Percentiles rank a stretch among this genome's conserved stretches.
Conservation (phyloP, 2,888 invertebrate species). For the Xanthia icteritia region DNA sequence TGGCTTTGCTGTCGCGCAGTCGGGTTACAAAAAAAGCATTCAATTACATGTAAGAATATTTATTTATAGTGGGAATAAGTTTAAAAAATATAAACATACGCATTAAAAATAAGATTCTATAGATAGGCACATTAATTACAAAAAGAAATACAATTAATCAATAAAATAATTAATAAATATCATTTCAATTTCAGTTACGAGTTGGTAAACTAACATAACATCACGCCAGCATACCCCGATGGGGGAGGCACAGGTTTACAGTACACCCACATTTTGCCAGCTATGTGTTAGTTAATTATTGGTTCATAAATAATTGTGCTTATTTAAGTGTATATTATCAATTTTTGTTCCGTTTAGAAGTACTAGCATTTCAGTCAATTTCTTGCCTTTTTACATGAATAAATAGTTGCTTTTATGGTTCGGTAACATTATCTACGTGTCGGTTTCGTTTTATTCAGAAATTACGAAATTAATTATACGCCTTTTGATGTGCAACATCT, state of each 20-base stretch:
- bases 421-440: neutral
- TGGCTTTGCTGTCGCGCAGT: neutral
- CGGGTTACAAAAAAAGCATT: constrained; percentile 4
- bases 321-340: neutral
- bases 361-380: constrained; percentile 40
- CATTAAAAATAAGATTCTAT: constrained; percentile 9
- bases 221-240: neutral
- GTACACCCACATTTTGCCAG: neutral
- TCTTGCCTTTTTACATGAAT: neutral
- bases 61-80: constrained; percentile 36
- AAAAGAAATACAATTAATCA: neutral
- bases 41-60: constrained; percentile 23
- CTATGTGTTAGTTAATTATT: neutral
- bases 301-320: constrained; percentile 37
- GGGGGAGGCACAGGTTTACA: neutral
- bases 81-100: constrained; percentile 28
- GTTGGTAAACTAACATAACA: neutral
- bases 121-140: constrained; percentile 14
- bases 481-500: too few relatives aligned
- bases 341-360: constrained; percentile 13
- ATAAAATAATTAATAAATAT: neutral
- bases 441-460: neutral
- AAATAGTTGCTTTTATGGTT: neutral
- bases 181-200: neutral
- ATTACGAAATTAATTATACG: too few relatives aligned